phyloP scores from a whole-genome alignment of 2,113 vertebrate species.

The Electrona antarctica region DNA sequence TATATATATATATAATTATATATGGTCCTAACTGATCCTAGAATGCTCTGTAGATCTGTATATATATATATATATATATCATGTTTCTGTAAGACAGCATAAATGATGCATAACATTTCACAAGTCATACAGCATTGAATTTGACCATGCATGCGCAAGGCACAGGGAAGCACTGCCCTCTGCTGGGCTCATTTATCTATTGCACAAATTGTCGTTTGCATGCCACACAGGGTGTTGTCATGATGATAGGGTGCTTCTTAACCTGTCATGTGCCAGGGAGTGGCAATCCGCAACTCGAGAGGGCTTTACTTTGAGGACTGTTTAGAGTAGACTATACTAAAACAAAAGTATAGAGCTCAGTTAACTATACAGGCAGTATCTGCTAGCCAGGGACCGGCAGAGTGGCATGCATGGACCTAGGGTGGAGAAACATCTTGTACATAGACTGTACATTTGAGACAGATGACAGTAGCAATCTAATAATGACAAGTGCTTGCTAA shows the following conservation, averaged over 20 bases:
- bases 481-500: slow-evolving; percentile 9
- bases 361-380: too few relatives aligned
- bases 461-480: slow-evolving; percentile 18
- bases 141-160: background rate
- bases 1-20: background rate
- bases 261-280: background rate
- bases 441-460: background rate
- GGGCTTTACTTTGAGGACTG: too few relatives aligned
- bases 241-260: background rate
- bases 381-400: too few relatives aligned
- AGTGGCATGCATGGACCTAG: too few relatives aligned
- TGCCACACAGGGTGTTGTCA: background rate
- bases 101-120: slow-evolving; percentile 30
- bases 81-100: too few relatives aligned
- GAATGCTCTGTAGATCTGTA: too few relatives aligned
- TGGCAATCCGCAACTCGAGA: too few relatives aligned
- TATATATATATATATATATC: too few relatives aligned
- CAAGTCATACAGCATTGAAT: background rate
- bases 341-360: too few relatives aligned
- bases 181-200: slow-evolving; percentile 2
- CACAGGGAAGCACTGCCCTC: slow-evolving; percentile 43
- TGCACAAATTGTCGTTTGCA: background rate
- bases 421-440: too few relatives aligned
- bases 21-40: background rate
- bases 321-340: too few relatives aligned